These are phyloP conservation scores for Xerus inauris DNA, from an alignment of 2,113 vertebrate species.

Conservation along the genomic window DNA sequence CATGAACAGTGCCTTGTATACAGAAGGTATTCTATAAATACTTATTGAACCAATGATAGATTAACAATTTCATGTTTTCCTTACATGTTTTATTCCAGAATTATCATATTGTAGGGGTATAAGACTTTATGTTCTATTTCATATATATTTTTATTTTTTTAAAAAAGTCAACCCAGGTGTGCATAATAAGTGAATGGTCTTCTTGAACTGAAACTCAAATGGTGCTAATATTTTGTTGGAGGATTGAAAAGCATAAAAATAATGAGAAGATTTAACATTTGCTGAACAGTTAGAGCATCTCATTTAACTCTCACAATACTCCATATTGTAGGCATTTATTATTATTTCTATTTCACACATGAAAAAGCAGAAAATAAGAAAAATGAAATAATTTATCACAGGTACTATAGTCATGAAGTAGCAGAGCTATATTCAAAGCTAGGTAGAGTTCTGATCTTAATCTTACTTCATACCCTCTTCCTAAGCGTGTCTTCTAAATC, in stretches of 20 bases:
- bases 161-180: neutral
- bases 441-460: neutral
- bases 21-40: neutral
- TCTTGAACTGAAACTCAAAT: constrained; percentile 19
- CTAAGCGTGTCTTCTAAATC: neutral
- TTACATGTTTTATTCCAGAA: constrained; percentile 22
- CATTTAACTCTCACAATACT: neutral
- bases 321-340: neutral
- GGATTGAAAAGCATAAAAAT: neutral
- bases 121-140: neutral
- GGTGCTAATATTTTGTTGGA: neutral
- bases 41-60: neutral
- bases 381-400: neutral
- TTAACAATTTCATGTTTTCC: neutral
- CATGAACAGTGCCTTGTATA: neutral
- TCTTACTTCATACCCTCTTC: neutral
- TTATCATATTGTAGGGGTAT: neutral
- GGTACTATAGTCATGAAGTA: neutral
- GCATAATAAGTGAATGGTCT: neutral
- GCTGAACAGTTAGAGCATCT: neutral
- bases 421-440: neutral
- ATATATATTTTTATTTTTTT: neutral
- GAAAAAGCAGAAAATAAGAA: constrained; percentile 32
- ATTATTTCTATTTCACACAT: neutral
- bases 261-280: constrained; percentile 18